phyloP scores from a whole-genome alignment of 1,140 invertebrate genomes.

The Eriosoma lanigerum region DNA sequence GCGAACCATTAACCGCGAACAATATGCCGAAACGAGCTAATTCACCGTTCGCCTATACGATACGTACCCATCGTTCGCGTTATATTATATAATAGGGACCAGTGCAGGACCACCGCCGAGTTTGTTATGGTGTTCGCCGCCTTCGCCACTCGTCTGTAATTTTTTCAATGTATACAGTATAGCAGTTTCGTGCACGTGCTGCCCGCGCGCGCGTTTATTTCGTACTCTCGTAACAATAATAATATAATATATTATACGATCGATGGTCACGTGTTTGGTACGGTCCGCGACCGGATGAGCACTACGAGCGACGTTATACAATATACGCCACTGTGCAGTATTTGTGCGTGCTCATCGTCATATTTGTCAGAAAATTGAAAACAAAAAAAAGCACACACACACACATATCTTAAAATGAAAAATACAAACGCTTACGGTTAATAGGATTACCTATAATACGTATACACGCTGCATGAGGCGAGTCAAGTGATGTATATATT shows the following conservation, averaged over 20 bases:
- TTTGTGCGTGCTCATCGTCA: neutral
- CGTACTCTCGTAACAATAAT: too few relatives aligned
- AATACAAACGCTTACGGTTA: slow-evolving; percentile 12
- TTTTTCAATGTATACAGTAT: slow-evolving; percentile 1
- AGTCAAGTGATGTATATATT: slow-evolving; percentile 33
- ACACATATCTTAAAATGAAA: neutral
- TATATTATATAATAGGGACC: too few relatives aligned
- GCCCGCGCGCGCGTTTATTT: neutral
- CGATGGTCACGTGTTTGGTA: neutral
- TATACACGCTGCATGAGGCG: too few relatives aligned
- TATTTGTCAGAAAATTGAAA: neutral
- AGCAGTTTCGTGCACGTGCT: neutral
- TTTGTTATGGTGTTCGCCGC: slow-evolving; percentile 23
- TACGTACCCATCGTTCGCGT: too few relatives aligned
- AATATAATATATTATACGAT: neutral
- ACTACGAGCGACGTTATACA: neutral
- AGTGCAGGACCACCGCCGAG: slow-evolving; percentile 27
- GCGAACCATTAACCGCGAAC: slow-evolving; percentile 50
- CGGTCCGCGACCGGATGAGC: slow-evolving; percentile 35
- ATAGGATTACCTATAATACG: slow-evolving; percentile 9
- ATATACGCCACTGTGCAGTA: too few relatives aligned
- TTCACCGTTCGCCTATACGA: slow-evolving; percentile 1
- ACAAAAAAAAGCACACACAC: too few relatives aligned
- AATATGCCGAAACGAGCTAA: slow-evolving; percentile 50
- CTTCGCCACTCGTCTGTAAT: slow-evolving; percentile 6